phyloP scores from a whole-genome alignment of 2,888 invertebrate species.

The Drosophila conformis region DNA sequence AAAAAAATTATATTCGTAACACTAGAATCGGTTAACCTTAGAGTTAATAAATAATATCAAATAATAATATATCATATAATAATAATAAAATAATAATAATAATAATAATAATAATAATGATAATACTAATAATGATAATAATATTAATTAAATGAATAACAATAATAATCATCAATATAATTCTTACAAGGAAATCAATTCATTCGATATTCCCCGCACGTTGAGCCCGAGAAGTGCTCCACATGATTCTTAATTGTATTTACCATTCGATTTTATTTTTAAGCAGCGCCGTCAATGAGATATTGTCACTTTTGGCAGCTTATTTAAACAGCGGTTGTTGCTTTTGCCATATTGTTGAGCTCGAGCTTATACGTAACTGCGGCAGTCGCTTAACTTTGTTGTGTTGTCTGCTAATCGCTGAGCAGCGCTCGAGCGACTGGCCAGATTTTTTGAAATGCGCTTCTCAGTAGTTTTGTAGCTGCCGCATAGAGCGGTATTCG shows the following conservation, averaged over 20 bases:
- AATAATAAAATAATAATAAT: not conserved
- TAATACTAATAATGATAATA: not conserved
- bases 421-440: slow-evolving; percentile 13
- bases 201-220: not conserved
- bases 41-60: not conserved
- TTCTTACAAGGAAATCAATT: not conserved
- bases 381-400: slow-evolving; percentile 1
- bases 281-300: slow-evolving; percentile 12
- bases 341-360: slow-evolving; percentile 9
- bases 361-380: slow-evolving; percentile 15
- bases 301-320: slow-evolving; percentile 70
- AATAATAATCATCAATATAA: not conserved
- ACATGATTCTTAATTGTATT: slow-evolving; percentile 5
- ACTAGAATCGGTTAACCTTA: not conserved
- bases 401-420: slow-evolving; percentile 27
- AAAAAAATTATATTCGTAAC: not conserved
- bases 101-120: too few relatives aligned
- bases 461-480: slow-evolving; percentile 50
- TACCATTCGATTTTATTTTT: slow-evolving; percentile 14
- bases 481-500: slow-evolving; percentile 39
- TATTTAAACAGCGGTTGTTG: slow-evolving; percentile 20
- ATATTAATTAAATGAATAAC: not conserved
- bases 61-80: not conserved
- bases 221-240: slow-evolving; percentile 18
- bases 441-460: slow-evolving; percentile 11